Base-by-base conservation (phyloP, 1,140 invertebrate genomes). In the Polyergus mexicanus region DNA sequence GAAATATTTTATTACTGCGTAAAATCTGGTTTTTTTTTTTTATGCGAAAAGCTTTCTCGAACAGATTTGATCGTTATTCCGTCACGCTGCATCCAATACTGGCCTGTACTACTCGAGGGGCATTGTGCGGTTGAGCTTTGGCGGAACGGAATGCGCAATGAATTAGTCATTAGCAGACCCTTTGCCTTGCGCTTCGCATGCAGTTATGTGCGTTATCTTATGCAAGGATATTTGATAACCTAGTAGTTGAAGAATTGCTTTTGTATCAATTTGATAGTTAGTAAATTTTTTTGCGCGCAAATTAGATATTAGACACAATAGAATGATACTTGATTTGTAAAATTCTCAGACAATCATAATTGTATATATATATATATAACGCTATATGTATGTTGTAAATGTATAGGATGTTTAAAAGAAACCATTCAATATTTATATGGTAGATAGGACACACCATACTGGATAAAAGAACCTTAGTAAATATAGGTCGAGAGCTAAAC, bases 141-240 rank as follows among this genome's bases (percentile, higher is more conserved):
- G 13, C 54, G 44, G 8, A 80, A 68, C 63, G 62, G 76, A 80
- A 80, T 80, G 76, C 54, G 76, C 76, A 68, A 80, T 80, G 76
- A 68, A 68, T 80, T 56, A 80, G 76, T 80, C 63, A 80, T 80
- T 68, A 80, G 44, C 63, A 69, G 76, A 68, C 38, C 32, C 76
- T 69, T 80, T 8, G 44, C n/a, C 65, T 68, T 54, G 47, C 5
- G 44, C 32, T 56, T 54, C 28, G n/a, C 28, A 5, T 25, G 41
- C 7, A 47, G 28, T 44, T 56, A 22, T 16, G 11, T 13, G 22
- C 44, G n/a, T 25, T 22, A 8, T 78, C 41, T 19, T 11, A 35
- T 25, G n/a, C 13, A 8, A 25, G n/a, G 28, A 25, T 66, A 7
- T 66, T 66, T 28, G 22, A 66, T 51, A 35, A 66, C 41, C 19